Percentiles rank a stretch among this genome's conserved stretches.
Evolutionary conservation across 64 coral and sea anemone species (phyloP).

Genomic region (Pocillopora damicornis): DNA sequence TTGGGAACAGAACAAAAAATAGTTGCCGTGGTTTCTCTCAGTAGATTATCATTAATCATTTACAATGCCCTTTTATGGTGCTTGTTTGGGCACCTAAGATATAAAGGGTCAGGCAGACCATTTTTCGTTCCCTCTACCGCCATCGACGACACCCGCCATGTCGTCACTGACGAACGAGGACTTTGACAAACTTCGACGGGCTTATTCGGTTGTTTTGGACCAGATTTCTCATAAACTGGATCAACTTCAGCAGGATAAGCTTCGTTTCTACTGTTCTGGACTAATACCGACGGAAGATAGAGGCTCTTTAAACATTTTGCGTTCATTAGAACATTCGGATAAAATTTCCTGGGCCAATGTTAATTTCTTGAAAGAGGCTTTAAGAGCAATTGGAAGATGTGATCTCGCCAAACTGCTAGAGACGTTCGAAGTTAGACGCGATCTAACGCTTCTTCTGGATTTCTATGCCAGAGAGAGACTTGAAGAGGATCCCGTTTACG

Average conservation of each 20-base stretch:
- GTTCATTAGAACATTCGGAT: neutral
- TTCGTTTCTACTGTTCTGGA: neutral
- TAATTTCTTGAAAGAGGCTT: neutral
- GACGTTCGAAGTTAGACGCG: neutral
- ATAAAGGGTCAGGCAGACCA: neutral
- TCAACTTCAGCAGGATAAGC: neutral
- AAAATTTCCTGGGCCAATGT: neutral
- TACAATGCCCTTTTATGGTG: neutral
- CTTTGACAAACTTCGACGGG: neutral
- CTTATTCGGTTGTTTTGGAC: neutral
- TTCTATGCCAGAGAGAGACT: constrained; percentile 16
- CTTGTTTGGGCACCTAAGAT: neutral
- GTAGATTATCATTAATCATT: neutral
- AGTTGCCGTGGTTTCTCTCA: neutral
- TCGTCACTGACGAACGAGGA: neutral
- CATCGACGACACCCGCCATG: neutral
- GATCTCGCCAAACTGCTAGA: constrained; percentile 1
- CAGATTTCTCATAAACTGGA: neutral
- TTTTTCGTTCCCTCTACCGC: neutral
- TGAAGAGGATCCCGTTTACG: neutral
- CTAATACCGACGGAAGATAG: neutral
- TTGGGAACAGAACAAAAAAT: no score
- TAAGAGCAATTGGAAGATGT: neutral
- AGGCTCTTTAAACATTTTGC: neutral
- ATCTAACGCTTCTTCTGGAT: neutral